Evolutionary conservation across 2,113 vertebrate species (phyloP).

Genomic region (Tupaia tana): DNA sequence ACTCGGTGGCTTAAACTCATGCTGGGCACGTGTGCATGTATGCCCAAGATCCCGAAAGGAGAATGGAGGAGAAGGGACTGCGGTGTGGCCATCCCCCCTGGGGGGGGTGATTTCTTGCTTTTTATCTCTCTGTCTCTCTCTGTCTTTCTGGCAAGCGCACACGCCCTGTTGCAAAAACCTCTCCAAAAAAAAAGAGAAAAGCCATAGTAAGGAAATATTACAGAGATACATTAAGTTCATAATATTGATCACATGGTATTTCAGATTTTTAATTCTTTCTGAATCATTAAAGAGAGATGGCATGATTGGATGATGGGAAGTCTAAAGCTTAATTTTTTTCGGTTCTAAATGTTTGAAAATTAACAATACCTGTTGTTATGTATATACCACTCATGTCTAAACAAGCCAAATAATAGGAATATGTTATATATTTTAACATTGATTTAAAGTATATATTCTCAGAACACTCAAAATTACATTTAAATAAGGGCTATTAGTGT

Average conservation of each 20-base stretch:
- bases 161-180: too few relatives aligned
- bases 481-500: constrained; percentile 2
- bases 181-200: background rate
- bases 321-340: background rate
- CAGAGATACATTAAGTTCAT: background rate
- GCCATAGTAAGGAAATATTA: background rate
- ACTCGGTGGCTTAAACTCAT: too few relatives aligned
- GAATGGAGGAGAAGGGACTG: too few relatives aligned
- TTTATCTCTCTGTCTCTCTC: too few relatives aligned
- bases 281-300: background rate
- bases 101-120: too few relatives aligned
- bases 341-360: constrained; percentile 27
- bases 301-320: background rate
- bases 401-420: background rate
- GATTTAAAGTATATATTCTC: constrained; percentile 21
- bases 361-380: background rate
- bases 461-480: constrained; percentile 21
- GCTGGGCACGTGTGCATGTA: too few relatives aligned
- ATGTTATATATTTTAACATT: constrained; percentile 42
- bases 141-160: too few relatives aligned
- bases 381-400: background rate
- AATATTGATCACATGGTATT: background rate
- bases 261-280: constrained; percentile 34
- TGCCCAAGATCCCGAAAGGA: too few relatives aligned
- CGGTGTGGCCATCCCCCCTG: too few relatives aligned